phyloP scores from a whole-genome alignment of 2,888 invertebrate species.

The Argyresthia goedartella region DNA sequence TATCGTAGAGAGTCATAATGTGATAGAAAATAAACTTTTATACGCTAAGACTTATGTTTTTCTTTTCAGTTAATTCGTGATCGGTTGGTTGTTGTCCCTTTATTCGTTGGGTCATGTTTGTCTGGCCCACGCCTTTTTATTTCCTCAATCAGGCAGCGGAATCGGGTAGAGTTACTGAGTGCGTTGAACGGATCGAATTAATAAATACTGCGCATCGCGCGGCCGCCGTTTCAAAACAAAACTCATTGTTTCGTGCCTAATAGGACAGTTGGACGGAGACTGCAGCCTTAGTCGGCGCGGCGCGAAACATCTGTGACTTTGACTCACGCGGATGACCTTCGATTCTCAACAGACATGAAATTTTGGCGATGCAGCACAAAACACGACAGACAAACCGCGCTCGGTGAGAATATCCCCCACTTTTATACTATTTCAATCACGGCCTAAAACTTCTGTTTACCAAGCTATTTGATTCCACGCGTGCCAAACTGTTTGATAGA shows the following conservation, averaged over 20 bases:
- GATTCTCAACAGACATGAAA: slow-evolving; percentile 35
- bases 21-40: slow-evolving; percentile 69
- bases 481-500: too few species aligned
- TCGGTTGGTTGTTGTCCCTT: background rate
- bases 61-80: slow-evolving; percentile 2
- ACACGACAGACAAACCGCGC: slow-evolving; percentile 33
- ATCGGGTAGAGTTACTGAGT: slow-evolving; percentile 42
- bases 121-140: slow-evolving; percentile 41
- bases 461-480: too few species aligned
- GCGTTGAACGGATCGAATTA: slow-evolving; percentile 46
- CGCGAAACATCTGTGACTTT: slow-evolving; percentile 8
- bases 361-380: slow-evolving; percentile 59
- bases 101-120: slow-evolving; percentile 7
- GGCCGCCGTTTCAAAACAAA: slow-evolving; percentile 60
- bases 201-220: slow-evolving; percentile 47
- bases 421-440: too few species aligned
- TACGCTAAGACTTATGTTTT: slow-evolving; percentile 38
- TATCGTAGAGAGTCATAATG: slow-evolving; percentile 63
- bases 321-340: slow-evolving; percentile 18
- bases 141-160: slow-evolving; percentile 34
- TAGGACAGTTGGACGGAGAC: slow-evolving; percentile 55
- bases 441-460: too few species aligned
- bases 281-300: slow-evolving; percentile 34
- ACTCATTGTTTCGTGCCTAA: slow-evolving; percentile 60
- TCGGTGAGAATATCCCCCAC: slow-evolving; percentile 26